Base-by-base conservation (phyloP, 2,113 vertebrate genomes). In the Phalacrocorax aristotelis region DNA sequence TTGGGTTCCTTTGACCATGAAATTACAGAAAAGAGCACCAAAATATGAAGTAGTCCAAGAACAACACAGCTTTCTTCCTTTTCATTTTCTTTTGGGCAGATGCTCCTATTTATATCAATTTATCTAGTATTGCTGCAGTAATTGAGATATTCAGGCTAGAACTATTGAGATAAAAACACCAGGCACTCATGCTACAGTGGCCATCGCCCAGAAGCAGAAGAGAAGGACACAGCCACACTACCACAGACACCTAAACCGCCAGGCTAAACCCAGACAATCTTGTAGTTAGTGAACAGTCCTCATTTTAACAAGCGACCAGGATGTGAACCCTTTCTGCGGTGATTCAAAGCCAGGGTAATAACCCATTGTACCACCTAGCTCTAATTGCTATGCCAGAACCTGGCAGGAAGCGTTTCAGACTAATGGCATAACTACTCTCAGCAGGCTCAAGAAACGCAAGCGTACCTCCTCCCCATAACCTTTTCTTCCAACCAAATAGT, bases 401-500 rank as follows among this genome's bases (percentile, higher is more conserved):
- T 58, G 81, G 89, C 93, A 97, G 95, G 94, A 97, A 95, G 40
- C 1, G 0, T 81, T 86, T 83, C 92, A 96, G 95, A 96, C 94
- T 95, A 94, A 95, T 69, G 70, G 57, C 69, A 27, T 60, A 93
- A 90, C 8, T 86, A 44, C 65, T 90, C 90, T 92, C 93, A 81
- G 93, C 88, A 96, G 89, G 48, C 77, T 83, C 44, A 83, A 94
- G 79, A 93, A 97, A 82, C n/a, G 20, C 65, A 87, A 91, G 71
- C 9, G 46, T 58, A 85, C 66, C 76, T 94, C 79, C 54, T 88
- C 52, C 69, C 62, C 64, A 87, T 60, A 85, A 60, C 51, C 23
- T 92, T 84, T 95, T 60, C 68, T 93, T 88, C 86, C 95, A 93
- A 76, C 21, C 60, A 86, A 90, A 85, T 61, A 82, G 69, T 20